These are phyloP conservation scores for Eurois occulta DNA, from an alignment of 2,888 invertebrate genomes.

Conservation along the genomic window DNA sequence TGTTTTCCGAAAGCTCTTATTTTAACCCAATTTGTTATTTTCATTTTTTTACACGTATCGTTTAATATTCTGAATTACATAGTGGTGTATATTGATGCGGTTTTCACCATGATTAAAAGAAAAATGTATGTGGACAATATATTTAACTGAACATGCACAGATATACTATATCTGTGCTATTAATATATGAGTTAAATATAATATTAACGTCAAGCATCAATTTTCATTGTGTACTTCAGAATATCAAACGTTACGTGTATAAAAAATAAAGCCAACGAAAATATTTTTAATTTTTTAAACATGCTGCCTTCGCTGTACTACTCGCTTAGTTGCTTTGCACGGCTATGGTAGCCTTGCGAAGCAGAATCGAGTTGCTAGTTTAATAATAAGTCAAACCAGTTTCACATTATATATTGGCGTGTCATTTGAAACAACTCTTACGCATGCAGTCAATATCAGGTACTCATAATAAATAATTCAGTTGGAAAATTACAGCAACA, in stretches of 20 bases:
- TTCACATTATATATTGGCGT: background rate
- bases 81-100: background rate
- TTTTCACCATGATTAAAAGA: background rate
- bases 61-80: background rate
- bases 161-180: too few species aligned
- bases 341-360: too few species aligned
- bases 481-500: constrained; percentile 5
- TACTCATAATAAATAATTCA: background rate
- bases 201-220: too few species aligned
- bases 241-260: too few species aligned
- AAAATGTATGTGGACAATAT: background rate
- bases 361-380: background rate
- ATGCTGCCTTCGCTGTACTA: too few species aligned
- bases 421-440: background rate
- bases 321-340: too few species aligned
- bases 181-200: too few species aligned
- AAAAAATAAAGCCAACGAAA: too few species aligned
- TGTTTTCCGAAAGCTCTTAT: background rate
- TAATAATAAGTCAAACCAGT: background rate
- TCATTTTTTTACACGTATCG: background rate
- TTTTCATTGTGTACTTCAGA: too few species aligned
- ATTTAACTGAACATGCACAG: background rate
- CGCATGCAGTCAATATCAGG: background rate
- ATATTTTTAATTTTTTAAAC: too few species aligned
- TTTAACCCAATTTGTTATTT: background rate